These are phyloP conservation scores for Hydrozoanthus gracilis DNA, from an alignment of 92 coral and sea anemone genomes.

Conservation along the genomic window DNA sequence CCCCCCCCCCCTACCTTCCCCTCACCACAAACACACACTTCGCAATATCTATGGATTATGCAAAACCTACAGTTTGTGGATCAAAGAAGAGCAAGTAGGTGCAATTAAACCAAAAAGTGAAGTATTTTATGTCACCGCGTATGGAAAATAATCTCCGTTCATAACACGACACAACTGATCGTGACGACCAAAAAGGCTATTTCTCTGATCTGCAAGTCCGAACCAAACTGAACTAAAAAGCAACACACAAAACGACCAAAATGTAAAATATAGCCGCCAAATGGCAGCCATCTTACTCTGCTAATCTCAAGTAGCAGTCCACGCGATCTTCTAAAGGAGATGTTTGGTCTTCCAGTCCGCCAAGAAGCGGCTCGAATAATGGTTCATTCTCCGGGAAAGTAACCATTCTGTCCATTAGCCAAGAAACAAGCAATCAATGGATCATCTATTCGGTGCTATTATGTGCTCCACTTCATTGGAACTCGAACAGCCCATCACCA, in stretches of 20 bases:
- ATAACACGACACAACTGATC: no score
- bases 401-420: constrained; percentile 17
- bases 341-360: constrained; percentile 29
- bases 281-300: constrained; percentile 36
- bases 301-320: constrained; percentile 33
- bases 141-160: no score
- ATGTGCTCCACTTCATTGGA: background rate
- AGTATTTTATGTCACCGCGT: no score
- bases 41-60: no score
- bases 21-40: no score
- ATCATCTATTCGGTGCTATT: background rate
- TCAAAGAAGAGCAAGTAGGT: no score
- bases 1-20: no score
- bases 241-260: background rate
- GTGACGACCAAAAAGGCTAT: no score
- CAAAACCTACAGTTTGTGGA: no score
- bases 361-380: constrained; percentile 38
- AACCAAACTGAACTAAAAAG: background rate
- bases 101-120: no score
- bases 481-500: background rate
- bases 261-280: background rate
- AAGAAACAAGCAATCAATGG: background rate
- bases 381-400: constrained; percentile 38
- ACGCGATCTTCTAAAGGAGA: constrained; percentile 36
- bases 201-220: no score